Conservation (phyloP, 1,140 invertebrate genomes). For the Stratiolaelaps scimitus region DNA sequence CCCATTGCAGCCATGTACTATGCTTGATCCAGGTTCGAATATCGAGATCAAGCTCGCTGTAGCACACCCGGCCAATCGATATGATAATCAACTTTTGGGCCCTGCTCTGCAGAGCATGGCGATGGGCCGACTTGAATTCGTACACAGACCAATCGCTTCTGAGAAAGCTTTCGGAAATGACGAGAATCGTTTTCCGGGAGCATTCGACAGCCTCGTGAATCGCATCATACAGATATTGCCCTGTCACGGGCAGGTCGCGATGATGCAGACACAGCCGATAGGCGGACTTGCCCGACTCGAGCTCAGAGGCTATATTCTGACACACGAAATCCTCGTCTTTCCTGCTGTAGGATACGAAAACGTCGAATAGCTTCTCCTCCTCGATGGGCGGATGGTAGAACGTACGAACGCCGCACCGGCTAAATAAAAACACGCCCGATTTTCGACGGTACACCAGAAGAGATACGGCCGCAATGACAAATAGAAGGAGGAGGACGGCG, state of each 20-base stretch:
- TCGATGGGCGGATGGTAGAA: slow-evolving; percentile 32
- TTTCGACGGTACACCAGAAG: slow-evolving; percentile 56
- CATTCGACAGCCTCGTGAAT: slow-evolving; percentile 79
- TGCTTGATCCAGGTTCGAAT: slow-evolving; percentile 79
- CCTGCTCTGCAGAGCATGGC: slow-evolving; percentile 67
- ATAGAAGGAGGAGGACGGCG: slow-evolving; percentile 35
- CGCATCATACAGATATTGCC: slow-evolving; percentile 53
- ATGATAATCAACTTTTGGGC: slow-evolving; percentile 69
- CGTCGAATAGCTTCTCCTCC: slow-evolving; percentile 37
- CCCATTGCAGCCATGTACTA: slow-evolving; percentile 78
- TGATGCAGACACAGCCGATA: slow-evolving; percentile 38
- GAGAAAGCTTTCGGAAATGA: slow-evolving; percentile 81
- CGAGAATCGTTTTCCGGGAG: slow-evolving; percentile 71
- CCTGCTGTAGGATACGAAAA: slow-evolving; percentile 76
- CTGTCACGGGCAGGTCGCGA: slow-evolving; percentile 37
- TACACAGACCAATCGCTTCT: slow-evolving; percentile 87
- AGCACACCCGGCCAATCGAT: slow-evolving; percentile 59
- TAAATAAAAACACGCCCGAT: slow-evolving; percentile 74
- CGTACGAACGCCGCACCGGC: slow-evolving; percentile 67
- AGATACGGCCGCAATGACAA: slow-evolving; percentile 36
- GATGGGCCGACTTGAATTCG: slow-evolving; percentile 82
- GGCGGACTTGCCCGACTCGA: slow-evolving; percentile 49
- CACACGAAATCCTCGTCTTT: slow-evolving; percentile 78
- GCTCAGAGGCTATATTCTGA: slow-evolving; percentile 63
- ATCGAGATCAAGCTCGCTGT: slow-evolving; percentile 66